A percentile compares a stretch with the other conserved stretches of the same genome.
Conservation (phyloP, 2,797 vertebrate species). For the Acropternis orthonyx region DNA sequence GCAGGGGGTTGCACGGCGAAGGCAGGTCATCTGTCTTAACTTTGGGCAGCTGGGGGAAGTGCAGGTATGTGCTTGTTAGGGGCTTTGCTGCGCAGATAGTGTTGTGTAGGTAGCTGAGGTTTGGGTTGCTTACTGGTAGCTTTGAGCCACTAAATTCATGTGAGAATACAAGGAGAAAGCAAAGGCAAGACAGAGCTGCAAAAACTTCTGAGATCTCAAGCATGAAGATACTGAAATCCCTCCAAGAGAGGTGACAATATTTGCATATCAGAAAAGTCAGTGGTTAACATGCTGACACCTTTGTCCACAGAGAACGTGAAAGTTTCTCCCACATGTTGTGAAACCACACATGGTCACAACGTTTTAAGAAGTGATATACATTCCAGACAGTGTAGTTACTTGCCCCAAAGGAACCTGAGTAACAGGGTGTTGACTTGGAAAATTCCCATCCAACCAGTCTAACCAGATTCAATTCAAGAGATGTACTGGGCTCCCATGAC, state of each 20-base stretch:
- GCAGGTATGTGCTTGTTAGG: neutral
- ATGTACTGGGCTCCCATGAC: neutral
- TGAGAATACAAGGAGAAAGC: neutral
- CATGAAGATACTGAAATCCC: neutral
- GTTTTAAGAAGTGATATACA: neutral
- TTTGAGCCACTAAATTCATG: neutral
- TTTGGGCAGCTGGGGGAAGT: neutral
- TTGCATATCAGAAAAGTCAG: neutral
- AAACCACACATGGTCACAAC: neutral
- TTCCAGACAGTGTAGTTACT: neutral
- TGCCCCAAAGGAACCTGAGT: constrained; percentile 23
- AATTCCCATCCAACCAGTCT: constrained; percentile 51
- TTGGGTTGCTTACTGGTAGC: neutral
- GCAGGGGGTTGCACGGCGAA: fast-evolving
- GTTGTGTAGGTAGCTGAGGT: neutral
- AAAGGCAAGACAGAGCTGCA: neutral
- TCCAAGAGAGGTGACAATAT: neutral
- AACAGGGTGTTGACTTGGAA: constrained; percentile 37
- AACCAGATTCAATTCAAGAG: neutral
- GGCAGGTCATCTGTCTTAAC: neutral
- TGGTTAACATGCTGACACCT: neutral
- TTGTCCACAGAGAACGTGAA: neutral
- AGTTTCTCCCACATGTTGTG: neutral
- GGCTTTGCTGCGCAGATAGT: neutral
- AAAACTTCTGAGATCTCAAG: neutral